phyloP scores from a whole-genome alignment of 2,113 vertebrate genomes.

The Symphodus melops region DNA sequence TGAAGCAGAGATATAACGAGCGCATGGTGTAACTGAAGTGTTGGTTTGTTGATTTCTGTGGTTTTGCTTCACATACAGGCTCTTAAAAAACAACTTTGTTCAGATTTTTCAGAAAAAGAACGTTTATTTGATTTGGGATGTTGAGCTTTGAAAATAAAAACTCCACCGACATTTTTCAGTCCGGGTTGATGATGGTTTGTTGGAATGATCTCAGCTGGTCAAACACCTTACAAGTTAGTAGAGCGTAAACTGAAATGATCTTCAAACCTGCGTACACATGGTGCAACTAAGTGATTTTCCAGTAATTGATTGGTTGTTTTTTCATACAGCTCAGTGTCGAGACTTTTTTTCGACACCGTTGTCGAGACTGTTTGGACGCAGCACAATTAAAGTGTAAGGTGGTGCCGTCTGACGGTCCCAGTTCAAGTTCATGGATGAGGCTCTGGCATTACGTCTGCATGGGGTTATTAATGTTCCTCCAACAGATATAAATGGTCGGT shows the following conservation, averaged over 20 bases:
- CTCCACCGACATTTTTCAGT: constrained; percentile 8
- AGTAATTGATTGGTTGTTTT: too few species aligned
- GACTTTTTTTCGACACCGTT: too few species aligned
- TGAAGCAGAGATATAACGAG: constrained; percentile 13
- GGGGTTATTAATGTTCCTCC: not conserved
- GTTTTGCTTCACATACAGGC: not conserved
- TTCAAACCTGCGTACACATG: too few species aligned
- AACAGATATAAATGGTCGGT: not conserved
- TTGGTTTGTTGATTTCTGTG: not conserved
- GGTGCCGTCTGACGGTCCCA: too few species aligned
- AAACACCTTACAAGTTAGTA: too few species aligned
- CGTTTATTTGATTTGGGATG: not conserved
- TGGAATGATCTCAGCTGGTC: too few species aligned
- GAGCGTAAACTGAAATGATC: too few species aligned
- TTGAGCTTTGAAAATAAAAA: not conserved
- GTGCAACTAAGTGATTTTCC: too few species aligned
- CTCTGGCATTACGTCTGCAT: not conserved
- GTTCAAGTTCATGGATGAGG: too few species aligned
- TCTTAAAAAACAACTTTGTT: not conserved
- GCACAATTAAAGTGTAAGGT: too few species aligned
- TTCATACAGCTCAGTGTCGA: too few species aligned
- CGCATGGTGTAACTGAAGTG: not conserved
- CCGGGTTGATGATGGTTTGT: not conserved
- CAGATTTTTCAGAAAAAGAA: not conserved
- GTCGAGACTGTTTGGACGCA: too few species aligned